phyloP scores from a whole-genome alignment of 2,888 invertebrate genomes.

The Crematogaster levior region DNA sequence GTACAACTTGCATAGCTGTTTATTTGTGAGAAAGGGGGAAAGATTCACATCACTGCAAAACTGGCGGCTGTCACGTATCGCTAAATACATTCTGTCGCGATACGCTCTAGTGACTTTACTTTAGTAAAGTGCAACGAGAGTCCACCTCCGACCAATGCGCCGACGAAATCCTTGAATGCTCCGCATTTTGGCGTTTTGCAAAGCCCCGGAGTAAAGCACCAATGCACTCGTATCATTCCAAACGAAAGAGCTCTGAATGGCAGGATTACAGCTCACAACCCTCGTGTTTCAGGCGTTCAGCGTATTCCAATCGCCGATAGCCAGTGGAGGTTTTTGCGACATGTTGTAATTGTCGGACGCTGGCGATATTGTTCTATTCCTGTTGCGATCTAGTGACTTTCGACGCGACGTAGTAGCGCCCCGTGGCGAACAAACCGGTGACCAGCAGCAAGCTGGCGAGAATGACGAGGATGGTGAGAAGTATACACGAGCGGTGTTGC shows the following conservation, averaged over 20 bases:
- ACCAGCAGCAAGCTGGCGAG: conserved; percentile 3
- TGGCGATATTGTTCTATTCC: background rate
- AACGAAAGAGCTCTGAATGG: background rate
- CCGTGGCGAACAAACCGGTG: background rate
- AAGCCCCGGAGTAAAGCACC: background rate
- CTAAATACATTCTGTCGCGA: conserved; percentile 15
- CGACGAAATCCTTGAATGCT: conserved; percentile 20
- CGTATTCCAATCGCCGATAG: background rate
- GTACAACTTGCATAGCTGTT: conserved; percentile 21
- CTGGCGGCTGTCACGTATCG: conserved; percentile 11
- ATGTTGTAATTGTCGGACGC: background rate
- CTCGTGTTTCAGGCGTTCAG: background rate
- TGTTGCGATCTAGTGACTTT: conserved; percentile 41
- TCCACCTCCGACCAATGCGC: conserved; percentile 4
- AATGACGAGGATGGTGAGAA: background rate
- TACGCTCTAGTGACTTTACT: conserved; percentile 32
- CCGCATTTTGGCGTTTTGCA: conserved; percentile 22
- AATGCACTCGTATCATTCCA: background rate
- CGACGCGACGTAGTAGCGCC: background rate
- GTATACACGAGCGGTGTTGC: background rate
- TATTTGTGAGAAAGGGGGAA: conserved; percentile 9
- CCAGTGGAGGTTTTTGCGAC: background rate
- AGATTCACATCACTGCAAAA: conserved; percentile 23
- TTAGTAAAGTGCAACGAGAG: background rate
- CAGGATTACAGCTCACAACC: background rate